phyloP scores from a whole-genome alignment of 2,888 invertebrate genomes.

The Dryocosmus kuriphilus region DNA sequence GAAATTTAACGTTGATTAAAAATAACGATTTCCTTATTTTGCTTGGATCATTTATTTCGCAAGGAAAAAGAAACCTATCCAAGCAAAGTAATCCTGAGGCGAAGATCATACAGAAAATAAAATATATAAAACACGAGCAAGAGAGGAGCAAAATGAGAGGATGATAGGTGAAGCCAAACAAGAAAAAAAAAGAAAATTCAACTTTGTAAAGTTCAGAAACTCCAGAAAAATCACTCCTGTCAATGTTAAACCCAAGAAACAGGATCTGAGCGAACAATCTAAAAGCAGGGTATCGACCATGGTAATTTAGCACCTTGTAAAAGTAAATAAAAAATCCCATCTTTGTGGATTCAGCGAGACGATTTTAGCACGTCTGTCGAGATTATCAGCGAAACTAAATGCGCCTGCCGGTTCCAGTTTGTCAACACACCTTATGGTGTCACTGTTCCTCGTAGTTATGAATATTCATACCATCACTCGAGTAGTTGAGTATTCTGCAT shows the following conservation, averaged over 20 bases:
- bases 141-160: no score
- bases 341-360: constrained; percentile 25
- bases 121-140: no score
- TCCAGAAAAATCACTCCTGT: neutral
- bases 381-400: constrained; percentile 39
- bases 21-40: neutral
- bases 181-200: neutral
- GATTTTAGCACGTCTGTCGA: constrained; percentile 40
- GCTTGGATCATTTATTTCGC: neutral
- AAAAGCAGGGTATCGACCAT: constrained; percentile 19
- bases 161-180: neutral
- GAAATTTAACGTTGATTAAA: constrained; percentile 6
- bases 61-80: no score
- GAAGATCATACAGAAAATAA: no score
- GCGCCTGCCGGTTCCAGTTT: constrained; percentile 39
- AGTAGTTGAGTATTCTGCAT: constrained; percentile 5
- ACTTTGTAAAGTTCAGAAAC: neutral
- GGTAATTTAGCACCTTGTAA: constrained; percentile 39
- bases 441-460: constrained; percentile 38
- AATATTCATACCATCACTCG: constrained; percentile 27
- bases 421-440: constrained; percentile 33
- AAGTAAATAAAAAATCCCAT: constrained; percentile 17
- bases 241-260: constrained; percentile 2
- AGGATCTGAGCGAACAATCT: constrained; percentile 20
- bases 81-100: no score